Evolutionary conservation across 2,113 vertebrate genomes (phyloP).

Genomic region (Lophius piscatorius): DNA sequence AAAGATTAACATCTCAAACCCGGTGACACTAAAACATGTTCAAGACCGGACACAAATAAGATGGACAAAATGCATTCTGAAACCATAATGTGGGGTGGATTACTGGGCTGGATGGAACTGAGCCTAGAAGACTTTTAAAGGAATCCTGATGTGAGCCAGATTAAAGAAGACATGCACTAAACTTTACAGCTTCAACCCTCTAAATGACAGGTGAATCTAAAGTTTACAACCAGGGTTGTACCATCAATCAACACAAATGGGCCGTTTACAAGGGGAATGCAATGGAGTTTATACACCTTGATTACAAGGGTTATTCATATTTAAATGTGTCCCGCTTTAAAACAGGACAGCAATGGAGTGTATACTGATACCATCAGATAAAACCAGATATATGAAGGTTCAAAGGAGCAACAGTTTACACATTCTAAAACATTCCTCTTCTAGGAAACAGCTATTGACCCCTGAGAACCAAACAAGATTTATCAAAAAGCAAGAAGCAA

Average conservation of each 20-base stretch:
- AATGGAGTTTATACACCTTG: conserved; percentile 27
- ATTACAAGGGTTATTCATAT: conserved; percentile 35
- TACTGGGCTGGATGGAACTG: not conserved
- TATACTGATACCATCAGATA: conserved; percentile 7
- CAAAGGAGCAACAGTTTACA: not conserved
- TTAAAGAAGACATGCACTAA: conserved; percentile 5
- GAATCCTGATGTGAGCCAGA: conserved; percentile 1
- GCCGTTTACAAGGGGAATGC: conserved; percentile 35
- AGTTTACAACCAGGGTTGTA: conserved; percentile 34
- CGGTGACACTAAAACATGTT: too few species aligned
- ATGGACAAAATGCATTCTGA: not conserved
- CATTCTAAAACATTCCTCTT: conserved; percentile 9
- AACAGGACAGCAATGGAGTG: conserved; percentile 3
- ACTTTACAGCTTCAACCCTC: conserved; percentile 16
- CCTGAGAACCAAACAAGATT: too few species aligned
- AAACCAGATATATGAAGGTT: not conserved
- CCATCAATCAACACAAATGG: conserved; percentile 27
- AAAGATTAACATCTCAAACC: not conserved
- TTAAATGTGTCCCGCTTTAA: conserved; percentile 39
- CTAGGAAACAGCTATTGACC: too few species aligned
- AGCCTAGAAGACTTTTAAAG: conserved; percentile 12
- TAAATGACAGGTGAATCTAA: conserved; percentile 21
- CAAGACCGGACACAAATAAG: too few species aligned
- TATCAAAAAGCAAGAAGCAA: too few species aligned
- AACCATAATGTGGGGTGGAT: too few species aligned